A percentile compares a stretch with the other conserved stretches of the same genome.
Evolutionary conservation across 2,888 invertebrate genomes (phyloP).

Genomic region (Cotesia congregata): DNA sequence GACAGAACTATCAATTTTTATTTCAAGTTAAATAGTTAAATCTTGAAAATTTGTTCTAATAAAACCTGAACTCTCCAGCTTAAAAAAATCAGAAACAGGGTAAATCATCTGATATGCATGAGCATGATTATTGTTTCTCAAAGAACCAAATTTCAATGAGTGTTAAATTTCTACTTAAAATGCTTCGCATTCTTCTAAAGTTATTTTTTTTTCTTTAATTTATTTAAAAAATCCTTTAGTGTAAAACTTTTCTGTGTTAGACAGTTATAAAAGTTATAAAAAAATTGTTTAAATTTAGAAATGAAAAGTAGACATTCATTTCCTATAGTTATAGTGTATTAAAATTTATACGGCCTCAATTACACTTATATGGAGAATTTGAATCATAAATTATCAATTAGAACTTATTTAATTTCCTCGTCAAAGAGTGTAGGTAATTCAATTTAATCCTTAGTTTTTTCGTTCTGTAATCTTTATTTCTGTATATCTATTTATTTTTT

Average conservation of each 20-base stretch:
- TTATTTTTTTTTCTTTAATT: not conserved
- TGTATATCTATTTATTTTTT: not conserved
- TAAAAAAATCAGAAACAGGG: too few relatives aligned
- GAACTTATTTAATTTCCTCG: not conserved
- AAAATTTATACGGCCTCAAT: not conserved
- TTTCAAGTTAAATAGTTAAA: too few relatives aligned
- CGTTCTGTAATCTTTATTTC: not conserved
- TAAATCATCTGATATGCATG: slow-evolving; percentile 6
- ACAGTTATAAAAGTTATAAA: too few relatives aligned
- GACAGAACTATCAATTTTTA: too few relatives aligned
- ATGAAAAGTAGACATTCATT: not conserved
- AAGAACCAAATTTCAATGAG: not conserved
- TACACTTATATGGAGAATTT: not conserved
- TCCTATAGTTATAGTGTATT: not conserved
- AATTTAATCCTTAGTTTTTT: not conserved
- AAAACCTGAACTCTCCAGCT: too few relatives aligned
- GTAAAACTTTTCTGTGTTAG: not conserved
- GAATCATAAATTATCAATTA: not conserved
- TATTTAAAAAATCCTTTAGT: not conserved
- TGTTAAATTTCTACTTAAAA: not conserved
- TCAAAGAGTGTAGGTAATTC: not conserved
- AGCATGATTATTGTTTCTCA: slow-evolving; percentile 7
- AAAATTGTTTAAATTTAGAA: too few relatives aligned
- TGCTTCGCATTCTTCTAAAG: not conserved
- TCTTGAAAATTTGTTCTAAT: too few relatives aligned